Evolutionary conservation across 30 jellyfish, hydroid and myxozoan species (phyloP).

Genomic region (Pelagia noctiluca): DNA sequence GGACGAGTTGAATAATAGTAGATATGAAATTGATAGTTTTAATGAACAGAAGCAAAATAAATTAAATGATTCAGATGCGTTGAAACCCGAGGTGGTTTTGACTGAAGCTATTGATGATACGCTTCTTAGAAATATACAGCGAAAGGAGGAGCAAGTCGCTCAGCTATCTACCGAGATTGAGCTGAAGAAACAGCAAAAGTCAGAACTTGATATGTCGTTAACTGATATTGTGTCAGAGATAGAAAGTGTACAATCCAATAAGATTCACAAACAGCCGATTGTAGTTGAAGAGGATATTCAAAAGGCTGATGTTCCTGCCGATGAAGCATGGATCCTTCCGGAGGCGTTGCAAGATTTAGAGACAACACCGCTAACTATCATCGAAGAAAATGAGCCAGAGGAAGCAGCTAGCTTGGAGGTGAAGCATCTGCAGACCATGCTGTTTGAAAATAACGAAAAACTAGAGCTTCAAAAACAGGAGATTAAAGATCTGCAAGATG

Average conservation of each 20-base stretch:
- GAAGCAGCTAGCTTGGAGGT: conserved; percentile 26
- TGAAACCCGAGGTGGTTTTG: conserved; percentile 24
- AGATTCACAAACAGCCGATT: conserved; percentile 8
- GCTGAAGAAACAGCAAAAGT: conserved; percentile 39
- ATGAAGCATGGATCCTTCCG: conserved; percentile 59
- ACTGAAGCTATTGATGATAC: no score
- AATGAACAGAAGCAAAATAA: no score
- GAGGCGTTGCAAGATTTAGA: conserved; percentile 47
- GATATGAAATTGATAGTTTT: conserved; percentile 35
- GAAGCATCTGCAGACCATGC: conserved; percentile 63
- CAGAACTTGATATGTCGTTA: conserved; percentile 47
- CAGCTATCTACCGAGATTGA: conserved; percentile 40
- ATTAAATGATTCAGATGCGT: no score
- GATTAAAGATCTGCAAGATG: conserved; percentile 48
- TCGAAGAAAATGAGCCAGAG: not conserved
- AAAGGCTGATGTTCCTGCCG: conserved; percentile 21
- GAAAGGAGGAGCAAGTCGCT: conserved; percentile 19
- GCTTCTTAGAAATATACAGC: conserved; percentile 24
- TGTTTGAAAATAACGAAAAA: conserved; percentile 60
- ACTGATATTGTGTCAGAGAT: conserved; percentile 31
- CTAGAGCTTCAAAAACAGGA: conserved; percentile 61
- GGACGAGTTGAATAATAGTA: conserved; percentile 40
- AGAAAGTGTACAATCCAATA: conserved; percentile 1
- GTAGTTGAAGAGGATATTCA: conserved; percentile 41
- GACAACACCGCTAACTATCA: conserved; percentile 25